Percentiles rank a stretch among this genome's conserved stretches.
Conservation (phyloP, 2,797 vertebrate species). For the Sternotherus odoratus region DNA sequence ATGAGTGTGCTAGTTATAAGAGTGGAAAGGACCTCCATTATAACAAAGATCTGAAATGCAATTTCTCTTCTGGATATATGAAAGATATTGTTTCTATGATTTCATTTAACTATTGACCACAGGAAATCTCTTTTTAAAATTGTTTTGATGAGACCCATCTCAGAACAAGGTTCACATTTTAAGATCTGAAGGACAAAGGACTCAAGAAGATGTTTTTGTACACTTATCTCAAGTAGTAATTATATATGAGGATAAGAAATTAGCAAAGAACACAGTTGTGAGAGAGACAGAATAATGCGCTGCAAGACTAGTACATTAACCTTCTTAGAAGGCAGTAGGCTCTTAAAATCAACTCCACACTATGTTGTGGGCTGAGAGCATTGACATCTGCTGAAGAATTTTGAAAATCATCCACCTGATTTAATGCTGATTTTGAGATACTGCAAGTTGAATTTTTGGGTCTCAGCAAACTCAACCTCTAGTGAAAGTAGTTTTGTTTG, state of each 20-base stretch:
- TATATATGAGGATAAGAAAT: neutral
- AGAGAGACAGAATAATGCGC: neutral
- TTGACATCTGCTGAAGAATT: neutral
- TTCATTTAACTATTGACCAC: neutral
- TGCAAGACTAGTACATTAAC: neutral
- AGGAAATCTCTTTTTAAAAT: neutral
- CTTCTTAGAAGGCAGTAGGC: neutral
- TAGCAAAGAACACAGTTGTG: neutral
- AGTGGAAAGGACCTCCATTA: neutral
- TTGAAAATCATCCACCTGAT: neutral
- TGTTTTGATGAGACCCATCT: neutral
- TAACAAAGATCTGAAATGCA: neutral
- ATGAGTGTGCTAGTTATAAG: neutral
- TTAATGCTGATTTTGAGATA: neutral
- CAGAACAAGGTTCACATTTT: neutral
- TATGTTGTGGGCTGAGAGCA: neutral
- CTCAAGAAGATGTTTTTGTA: too few relatives aligned
- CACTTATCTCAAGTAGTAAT: neutral
- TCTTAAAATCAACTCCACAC: neutral
- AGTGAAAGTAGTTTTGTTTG: neutral
- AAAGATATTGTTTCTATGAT: neutral
- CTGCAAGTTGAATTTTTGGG: neutral
- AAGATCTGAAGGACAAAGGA: neutral
- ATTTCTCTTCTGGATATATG: neutral
- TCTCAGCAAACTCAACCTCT: too few relatives aligned